Conservation (phyloP, 2,113 vertebrate genomes). For the Embiotoca jacksoni region DNA sequence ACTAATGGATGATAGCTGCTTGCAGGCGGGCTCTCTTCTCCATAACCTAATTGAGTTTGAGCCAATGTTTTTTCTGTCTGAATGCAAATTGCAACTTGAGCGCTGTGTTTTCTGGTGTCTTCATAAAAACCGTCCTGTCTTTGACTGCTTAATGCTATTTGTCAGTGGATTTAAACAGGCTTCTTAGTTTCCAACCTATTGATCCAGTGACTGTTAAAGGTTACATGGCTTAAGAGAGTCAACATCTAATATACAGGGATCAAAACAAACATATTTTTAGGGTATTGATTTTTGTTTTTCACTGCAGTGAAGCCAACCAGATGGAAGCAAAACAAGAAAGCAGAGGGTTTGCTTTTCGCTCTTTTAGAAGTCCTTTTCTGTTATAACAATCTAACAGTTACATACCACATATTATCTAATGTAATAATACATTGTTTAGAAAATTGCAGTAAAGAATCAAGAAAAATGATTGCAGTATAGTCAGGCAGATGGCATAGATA, state of each 20-base stretch:
- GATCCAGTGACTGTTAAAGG: constrained; percentile 75
- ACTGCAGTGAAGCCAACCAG: constrained; percentile 48
- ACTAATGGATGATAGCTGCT: constrained; percentile 73
- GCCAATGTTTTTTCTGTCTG: constrained; percentile 53
- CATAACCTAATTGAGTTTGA: constrained; percentile 73
- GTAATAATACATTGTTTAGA: constrained; percentile 6
- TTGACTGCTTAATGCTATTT: constrained; percentile 66
- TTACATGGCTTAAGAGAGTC: constrained; percentile 74
- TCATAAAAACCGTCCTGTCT: constrained; percentile 31
- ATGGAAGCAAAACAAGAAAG: constrained; percentile 50
- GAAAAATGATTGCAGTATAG: not conserved
- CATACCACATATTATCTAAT: not conserved
- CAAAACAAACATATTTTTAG: constrained; percentile 75
- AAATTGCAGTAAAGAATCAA: constrained; percentile 2
- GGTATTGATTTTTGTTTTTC: constrained; percentile 69
- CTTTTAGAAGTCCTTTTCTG: constrained; percentile 8
- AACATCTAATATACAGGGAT: constrained; percentile 73
- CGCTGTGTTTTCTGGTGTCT: constrained; percentile 47
- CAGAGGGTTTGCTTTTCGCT: not conserved
- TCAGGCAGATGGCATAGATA: not conserved
- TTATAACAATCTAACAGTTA: constrained; percentile 10
- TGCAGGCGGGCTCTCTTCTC: constrained; percentile 53
- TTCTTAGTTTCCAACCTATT: constrained; percentile 72
- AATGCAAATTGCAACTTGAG: constrained; percentile 55
- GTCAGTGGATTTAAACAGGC: constrained; percentile 73